Percentiles rank a stretch among this genome's conserved stretches.
Evolutionary conservation across 2,113 vertebrate species (phyloP).

Genomic region (Bucco capensis): DNA sequence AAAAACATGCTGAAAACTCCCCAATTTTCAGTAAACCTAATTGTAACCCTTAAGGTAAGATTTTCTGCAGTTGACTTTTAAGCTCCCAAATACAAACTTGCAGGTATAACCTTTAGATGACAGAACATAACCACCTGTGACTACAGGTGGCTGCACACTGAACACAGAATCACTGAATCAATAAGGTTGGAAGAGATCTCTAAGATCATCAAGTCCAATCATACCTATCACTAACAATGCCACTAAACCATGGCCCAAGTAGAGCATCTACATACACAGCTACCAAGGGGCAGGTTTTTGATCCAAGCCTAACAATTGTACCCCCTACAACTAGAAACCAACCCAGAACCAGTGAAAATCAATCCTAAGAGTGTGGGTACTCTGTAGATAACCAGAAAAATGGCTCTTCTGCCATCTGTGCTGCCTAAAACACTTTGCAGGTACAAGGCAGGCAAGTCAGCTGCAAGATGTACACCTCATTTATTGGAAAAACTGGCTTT

Average conservation of each 20-base stretch:
- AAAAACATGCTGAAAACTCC: not conserved
- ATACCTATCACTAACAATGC: too few relatives aligned
- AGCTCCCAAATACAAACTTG: not conserved
- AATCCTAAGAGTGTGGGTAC: not conserved
- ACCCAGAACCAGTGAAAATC: rapidly evolving
- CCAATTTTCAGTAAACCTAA: not conserved
- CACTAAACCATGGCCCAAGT: too few relatives aligned
- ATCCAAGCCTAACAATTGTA: not conserved
- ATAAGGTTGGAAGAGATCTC: too few relatives aligned
- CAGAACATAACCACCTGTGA: not conserved
- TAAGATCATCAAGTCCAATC: too few relatives aligned
- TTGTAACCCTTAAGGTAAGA: not conserved
- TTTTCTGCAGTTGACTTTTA: not conserved
- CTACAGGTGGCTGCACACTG: not conserved
- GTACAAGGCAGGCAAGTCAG: not conserved
- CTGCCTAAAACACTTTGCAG: not conserved
- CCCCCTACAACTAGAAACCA: not conserved
- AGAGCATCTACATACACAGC: too few relatives aligned
- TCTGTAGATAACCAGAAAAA: not conserved
- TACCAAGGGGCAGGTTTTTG: not conserved
- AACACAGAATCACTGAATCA: too few relatives aligned
- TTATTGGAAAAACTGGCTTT: not conserved
- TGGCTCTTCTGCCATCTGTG: not conserved
- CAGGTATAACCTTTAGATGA: not conserved
- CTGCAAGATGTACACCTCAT: not conserved